Evolutionary conservation across 2,888 invertebrate genomes (phyloP), one percentile per base, ranked within the genome.

Genomic region (Prosapia bicincta): DNA sequence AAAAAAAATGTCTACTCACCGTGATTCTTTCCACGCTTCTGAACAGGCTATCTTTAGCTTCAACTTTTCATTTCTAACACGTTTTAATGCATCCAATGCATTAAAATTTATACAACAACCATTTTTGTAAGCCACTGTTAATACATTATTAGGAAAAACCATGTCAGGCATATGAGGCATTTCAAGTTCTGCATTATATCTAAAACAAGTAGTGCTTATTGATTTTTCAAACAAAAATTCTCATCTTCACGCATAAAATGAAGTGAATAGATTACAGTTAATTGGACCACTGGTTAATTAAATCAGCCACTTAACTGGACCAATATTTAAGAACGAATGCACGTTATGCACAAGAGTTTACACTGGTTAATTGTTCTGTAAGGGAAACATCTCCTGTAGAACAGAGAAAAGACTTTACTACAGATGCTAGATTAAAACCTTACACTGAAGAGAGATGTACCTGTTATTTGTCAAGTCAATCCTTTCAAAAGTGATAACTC

Each of bases 111-210:
- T 88, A 10, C 83, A 83, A 65, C 91, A 89, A 76, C 94, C 93
- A 83, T 87, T 87, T 74, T 85, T 86, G 84, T 97, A 95, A 68
- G 86, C 85, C 65, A 99, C 83, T 28, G 86, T 86, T 43, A 99
- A 86, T 78, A 90, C 85, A 83, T 99, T 99, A 81, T 95, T 93
- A 24, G 97, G 95, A 87, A 99, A 99, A 25, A 99, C 95, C 99
- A 99, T 99, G 83, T 99, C 99, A 5, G 99, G 99, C 82, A 97
- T 88, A 84, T 97, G 96, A n/a, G 97, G 96, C 80, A 98, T 88
- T 76, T 90, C 87, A 76, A 97, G 85, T 54, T 91, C 88, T 80
- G 88, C 89, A 73, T 89, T 90, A 83, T 92, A 96, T 81, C 93
- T 94, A 84, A 72, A 88, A 86, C 81, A 78, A 75, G 78, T 72